A percentile compares a stretch with the other conserved stretches of the same genome.
Evolutionary conservation across 53 echinoderm and acorn worm species (phyloP).

Genomic region (Paracentrotus lividus): DNA sequence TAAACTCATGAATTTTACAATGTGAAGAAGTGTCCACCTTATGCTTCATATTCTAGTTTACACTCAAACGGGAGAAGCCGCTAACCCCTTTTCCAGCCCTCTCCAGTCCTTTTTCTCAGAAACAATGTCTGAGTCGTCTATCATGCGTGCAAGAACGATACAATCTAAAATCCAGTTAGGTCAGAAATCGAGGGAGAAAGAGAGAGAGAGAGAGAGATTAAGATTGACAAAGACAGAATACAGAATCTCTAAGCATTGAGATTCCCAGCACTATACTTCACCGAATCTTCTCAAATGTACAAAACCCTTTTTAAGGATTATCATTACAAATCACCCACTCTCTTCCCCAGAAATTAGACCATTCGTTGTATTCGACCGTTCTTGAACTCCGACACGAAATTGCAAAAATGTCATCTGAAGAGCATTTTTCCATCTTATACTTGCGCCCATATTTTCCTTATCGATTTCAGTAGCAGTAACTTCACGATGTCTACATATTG

Average conservation of each 20-base stretch:
- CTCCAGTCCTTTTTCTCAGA: too few relatives aligned
- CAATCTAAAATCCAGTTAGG: constrained; percentile 4
- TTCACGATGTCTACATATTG: too few relatives aligned
- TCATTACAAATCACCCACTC: constrained; percentile 25
- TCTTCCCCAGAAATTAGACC: background rate
- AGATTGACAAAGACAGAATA: background rate
- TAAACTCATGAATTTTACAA: too few relatives aligned
- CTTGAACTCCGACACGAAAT: background rate
- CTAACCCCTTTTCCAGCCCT: constrained; percentile 1
- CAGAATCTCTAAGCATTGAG: background rate
- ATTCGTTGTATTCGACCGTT: background rate
- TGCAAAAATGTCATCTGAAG: background rate
- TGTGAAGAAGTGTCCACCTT: too few relatives aligned
- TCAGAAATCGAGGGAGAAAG: background rate
- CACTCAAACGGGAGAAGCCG: too few relatives aligned
- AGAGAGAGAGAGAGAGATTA: background rate
- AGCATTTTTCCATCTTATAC: background rate
- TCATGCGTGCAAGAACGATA: constrained; percentile 20
- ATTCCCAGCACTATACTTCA: background rate
- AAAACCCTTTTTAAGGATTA: constrained; percentile 28
- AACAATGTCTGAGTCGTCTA: constrained; percentile 7
- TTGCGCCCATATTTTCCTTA: background rate
- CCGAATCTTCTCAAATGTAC: background rate
- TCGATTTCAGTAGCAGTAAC: too few relatives aligned
- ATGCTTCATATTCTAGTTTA: too few relatives aligned